These are phyloP conservation scores for Polymixis flavicincta DNA, from an alignment of 2,888 invertebrate genomes.

Conservation along the genomic window DNA sequence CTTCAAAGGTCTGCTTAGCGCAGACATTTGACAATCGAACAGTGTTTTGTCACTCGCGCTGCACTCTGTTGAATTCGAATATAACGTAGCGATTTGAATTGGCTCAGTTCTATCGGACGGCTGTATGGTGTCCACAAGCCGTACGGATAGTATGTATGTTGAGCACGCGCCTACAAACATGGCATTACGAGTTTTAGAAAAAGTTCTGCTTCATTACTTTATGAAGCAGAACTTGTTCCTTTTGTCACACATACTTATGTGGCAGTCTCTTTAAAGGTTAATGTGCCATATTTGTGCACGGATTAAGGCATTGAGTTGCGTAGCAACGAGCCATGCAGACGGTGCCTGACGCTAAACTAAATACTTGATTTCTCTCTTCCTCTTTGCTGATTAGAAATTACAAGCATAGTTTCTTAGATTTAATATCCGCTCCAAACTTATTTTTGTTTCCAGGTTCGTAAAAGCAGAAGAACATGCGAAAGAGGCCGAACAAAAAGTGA, in stretches of 20 bases:
- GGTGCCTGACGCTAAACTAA: neutral
- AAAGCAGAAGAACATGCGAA: slow-evolving; percentile 88
- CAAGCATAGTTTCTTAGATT: neutral
- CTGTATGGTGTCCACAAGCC: no score
- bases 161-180: neutral
- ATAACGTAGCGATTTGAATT: no score
- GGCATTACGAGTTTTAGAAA: neutral
- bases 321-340: neutral
- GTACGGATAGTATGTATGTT: neutral
- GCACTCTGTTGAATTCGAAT: no score
- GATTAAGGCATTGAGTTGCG: neutral
- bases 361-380: neutral
- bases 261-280: neutral
- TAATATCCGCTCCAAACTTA: neutral
- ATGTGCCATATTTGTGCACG: neutral
- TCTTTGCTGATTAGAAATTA: neutral
- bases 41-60: no score
- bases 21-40: no score
- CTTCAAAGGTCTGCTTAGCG: no score
- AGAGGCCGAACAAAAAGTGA: slow-evolving; percentile 88
- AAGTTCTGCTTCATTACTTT: neutral
- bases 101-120: no score
- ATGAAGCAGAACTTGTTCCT: no score
- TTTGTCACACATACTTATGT: neutral
- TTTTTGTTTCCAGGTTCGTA: slow-evolving; percentile 82